Percentiles rank a stretch among this genome's conserved stretches.
phyloP scores from a whole-genome alignment of 2,888 invertebrate species.

The Diloba caeruleocephala region DNA sequence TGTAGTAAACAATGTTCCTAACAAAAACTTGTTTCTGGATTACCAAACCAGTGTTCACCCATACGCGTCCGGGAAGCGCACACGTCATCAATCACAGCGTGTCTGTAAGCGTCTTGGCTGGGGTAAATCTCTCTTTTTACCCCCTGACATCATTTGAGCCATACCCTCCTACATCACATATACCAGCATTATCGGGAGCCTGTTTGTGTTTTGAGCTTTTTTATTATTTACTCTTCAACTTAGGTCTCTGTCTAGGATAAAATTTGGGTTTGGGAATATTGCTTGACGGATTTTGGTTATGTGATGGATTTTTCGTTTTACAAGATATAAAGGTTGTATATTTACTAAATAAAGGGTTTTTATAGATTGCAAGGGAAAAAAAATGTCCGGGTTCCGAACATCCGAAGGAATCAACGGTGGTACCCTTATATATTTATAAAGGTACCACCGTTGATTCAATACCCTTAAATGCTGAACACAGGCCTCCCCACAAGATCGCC shows the following conservation, averaged over 20 bases:
- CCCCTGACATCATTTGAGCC: conserved; percentile 25
- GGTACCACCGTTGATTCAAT: too few species aligned
- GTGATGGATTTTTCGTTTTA: background rate
- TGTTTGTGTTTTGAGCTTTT: conserved; percentile 46
- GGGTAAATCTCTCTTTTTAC: conserved; percentile 74
- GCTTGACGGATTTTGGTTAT: background rate
- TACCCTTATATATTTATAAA: too few species aligned
- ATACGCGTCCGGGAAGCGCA: conserved; percentile 40
- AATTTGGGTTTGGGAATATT: conserved; percentile 19
- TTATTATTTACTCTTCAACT: conserved; percentile 28
- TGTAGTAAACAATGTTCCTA: too few species aligned
- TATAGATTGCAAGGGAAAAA: too few species aligned
- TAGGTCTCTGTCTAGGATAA: conserved; percentile 19
- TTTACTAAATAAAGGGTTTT: background rate
- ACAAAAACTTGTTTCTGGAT: conserved; percentile 6
- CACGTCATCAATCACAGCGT: conserved; percentile 69
- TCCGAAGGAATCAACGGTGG: too few species aligned
- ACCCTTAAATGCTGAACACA: too few species aligned
- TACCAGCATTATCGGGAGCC: conserved; percentile 28
- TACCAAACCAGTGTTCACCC: conserved; percentile 12
- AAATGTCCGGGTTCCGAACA: too few species aligned
- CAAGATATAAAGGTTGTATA: background rate
- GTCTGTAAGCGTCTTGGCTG: conserved; percentile 58
- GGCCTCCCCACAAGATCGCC: too few species aligned
- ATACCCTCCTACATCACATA: conserved; percentile 20